Evolutionary conservation across 2,888 invertebrate species (phyloP), one percentile per base, ranked within the genome.

Genomic region (Drosophila subquinaria): DNA sequence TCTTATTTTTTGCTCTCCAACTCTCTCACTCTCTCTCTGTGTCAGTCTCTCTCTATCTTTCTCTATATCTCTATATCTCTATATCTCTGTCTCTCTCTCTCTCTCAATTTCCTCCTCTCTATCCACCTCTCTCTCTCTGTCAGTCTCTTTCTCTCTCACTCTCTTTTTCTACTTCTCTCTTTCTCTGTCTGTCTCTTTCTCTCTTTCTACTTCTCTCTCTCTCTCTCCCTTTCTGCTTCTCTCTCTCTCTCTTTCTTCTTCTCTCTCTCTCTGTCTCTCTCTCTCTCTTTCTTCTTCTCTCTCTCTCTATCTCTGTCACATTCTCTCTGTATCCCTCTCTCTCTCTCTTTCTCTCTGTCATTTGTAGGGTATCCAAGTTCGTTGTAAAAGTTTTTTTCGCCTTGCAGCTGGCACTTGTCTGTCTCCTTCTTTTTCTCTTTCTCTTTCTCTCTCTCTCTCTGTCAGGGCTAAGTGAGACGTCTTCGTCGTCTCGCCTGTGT

Each of bases 381-480:
- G 15, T 33, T n/a, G 27, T 15, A 47, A 9, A 51, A 17, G 38
- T 42, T 64, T 56, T 63, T 67, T 70, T 64, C 8, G 47, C 23
- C 2, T 30, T 70, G 60, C 70, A 70, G 67, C 71, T 68, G 75
- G 20, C 61, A 73, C 63, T 62, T 66, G 67, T 17, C 33, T 33
- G 10, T 33, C 33, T 33, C 33, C 8, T 10, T 10, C 8, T 9
- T 4, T 36, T 2, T 36, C n/a, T 38, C n/a, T 38, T 8, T 38
- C 38, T 38, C 38, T n/a, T n/a, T 38, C 48, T 36, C n/a, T 36
- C 56, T 43, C 35, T 55, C 42, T 10, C 42, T 33, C 20, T 53
- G 63, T 27, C 48, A 43, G 50, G 55, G 15, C 62, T 77, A 73
- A 81, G 66, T 81, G 61, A 81, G 79, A 79, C 73, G 61, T 81